Evolutionary conservation across 1,140 invertebrate species (phyloP).

Genomic region (Sminthurides bifidus): DNA sequence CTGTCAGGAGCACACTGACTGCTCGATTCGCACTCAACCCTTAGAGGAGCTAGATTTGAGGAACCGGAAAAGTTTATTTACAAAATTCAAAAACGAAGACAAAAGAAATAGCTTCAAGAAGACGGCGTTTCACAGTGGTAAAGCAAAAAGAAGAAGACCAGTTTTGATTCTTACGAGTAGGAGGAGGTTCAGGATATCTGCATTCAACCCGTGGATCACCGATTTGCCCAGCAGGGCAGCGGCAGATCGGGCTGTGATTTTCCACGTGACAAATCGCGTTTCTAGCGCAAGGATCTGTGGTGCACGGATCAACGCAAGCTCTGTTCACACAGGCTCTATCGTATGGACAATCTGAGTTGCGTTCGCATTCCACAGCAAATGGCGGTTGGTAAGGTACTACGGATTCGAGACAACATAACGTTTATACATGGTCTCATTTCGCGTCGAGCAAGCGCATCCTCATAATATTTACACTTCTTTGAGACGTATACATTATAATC

Average conservation of each 20-base stretch:
- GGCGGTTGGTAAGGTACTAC: too few species aligned
- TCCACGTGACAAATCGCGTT: slow-evolving; percentile 51
- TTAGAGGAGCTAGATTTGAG: neutral
- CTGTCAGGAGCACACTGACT: slow-evolving; percentile 32
- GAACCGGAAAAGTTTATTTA: neutral
- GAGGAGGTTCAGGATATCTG: slow-evolving; percentile 22
- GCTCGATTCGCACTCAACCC: slow-evolving; percentile 21
- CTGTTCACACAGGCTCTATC: slow-evolving; percentile 63
- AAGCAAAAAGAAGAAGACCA: neutral
- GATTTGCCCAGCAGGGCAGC: slow-evolving; percentile 60
- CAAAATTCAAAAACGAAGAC: slow-evolving; percentile 2
- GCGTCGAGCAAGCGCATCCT: too few species aligned
- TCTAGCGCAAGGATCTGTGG: slow-evolving; percentile 54
- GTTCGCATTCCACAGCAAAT: slow-evolving; percentile 52
- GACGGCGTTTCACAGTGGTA: neutral
- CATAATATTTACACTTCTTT: neutral
- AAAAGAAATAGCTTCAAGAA: neutral
- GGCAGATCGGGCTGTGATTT: slow-evolving; percentile 60
- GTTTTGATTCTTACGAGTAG: slow-evolving; percentile 15
- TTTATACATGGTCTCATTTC: too few species aligned
- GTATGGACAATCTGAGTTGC: slow-evolving; percentile 57
- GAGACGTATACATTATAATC: neutral
- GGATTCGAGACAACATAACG: too few species aligned
- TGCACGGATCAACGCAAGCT: slow-evolving; percentile 64
- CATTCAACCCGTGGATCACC: slow-evolving; percentile 56